Evolutionary conservation across 2,113 vertebrate genomes (phyloP).

Genomic region (Leptobrachium leishanense): DNA sequence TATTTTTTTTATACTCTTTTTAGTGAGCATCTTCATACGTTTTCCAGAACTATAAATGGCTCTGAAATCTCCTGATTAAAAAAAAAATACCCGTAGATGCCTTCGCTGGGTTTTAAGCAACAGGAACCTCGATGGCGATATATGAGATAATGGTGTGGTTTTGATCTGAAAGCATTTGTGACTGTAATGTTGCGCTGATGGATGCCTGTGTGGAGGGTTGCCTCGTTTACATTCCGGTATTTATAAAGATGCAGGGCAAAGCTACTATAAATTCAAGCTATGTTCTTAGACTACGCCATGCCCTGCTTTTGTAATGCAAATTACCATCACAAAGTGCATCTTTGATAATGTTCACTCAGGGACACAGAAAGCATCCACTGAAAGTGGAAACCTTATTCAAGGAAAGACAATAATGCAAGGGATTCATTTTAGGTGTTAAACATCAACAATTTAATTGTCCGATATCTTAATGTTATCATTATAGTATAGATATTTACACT

Average conservation of each 20-base stretch:
- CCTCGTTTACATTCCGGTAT: constrained; percentile 51
- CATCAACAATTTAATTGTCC: too few species aligned
- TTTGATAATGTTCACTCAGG: constrained; percentile 86
- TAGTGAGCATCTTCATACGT: too few species aligned
- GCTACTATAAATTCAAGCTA: constrained; percentile 70
- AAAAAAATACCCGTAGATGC: too few species aligned
- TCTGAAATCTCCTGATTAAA: too few species aligned
- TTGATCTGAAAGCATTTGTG: constrained; percentile 13
- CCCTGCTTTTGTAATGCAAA: constrained; percentile 84
- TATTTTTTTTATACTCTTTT: too few species aligned
- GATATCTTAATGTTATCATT: too few species aligned
- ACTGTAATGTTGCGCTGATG: constrained; percentile 54
- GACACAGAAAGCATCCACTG: constrained; percentile 78
- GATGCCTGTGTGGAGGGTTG: constrained; percentile 41
- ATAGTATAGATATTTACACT: too few species aligned
- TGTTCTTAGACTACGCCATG: constrained; percentile 65
- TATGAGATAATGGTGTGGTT: too few species aligned
- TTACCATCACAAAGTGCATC: constrained; percentile 80
- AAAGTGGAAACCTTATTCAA: constrained; percentile 79
- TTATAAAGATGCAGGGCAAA: constrained; percentile 58
- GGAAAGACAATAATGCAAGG: constrained; percentile 71
- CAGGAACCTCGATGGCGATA: too few species aligned
- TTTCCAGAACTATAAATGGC: too few species aligned
- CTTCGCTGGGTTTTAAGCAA: too few species aligned
- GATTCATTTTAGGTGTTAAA: constrained; percentile 56